Evolutionary conservation across 2,888 invertebrate species (phyloP), one percentile per base, ranked within the genome.

Genomic region (Plebejus melissa): DNA sequence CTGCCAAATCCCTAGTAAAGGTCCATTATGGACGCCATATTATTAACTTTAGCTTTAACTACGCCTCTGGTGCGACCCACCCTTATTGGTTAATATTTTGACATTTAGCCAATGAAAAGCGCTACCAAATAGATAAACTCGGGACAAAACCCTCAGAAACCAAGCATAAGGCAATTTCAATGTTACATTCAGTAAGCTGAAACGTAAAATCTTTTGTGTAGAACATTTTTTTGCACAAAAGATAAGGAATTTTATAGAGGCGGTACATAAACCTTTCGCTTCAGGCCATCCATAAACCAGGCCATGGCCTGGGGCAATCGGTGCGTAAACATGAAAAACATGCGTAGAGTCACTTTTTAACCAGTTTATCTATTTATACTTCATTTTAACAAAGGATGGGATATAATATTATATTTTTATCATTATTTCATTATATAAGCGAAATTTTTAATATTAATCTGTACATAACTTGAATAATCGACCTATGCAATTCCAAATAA

Each of bases 161-260:
- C 4, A 0, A 16, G 11, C 16, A 16, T 54, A 60, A 28, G 7
- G 22, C 60, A 11, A 4, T 50, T 1, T 60, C 28, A 28, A 46
- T 46, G 46, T 46, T 9, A 9, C 58, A 28, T 4, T 11, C 1
- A 65, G 65, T 32, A 13, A 36, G 13, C 28, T 60, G 60, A 65
- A 32, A 65, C 32, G 32, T 65, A 16, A 16, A 36, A 16, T 32
- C 32, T 32, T 65, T 65, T 65, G 16, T 65, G 32, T 36, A 65
- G 32, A 65, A 13, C 32, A 65, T 36, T 65, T 28, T 60, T 32
- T 36, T 36, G 65, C 65, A 32, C 65, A 65, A 36, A 65, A 36
- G 65, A 65, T 65, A 65, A 65, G 32, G 65, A 65, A 65, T 13
- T 65, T 65, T 65, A 65, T 16, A 65, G 65, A 65, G 65, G 13